These are phyloP conservation scores for Triops longicaudatus DNA, from an alignment of 1,140 invertebrate species.

Conservation along the genomic window DNA sequence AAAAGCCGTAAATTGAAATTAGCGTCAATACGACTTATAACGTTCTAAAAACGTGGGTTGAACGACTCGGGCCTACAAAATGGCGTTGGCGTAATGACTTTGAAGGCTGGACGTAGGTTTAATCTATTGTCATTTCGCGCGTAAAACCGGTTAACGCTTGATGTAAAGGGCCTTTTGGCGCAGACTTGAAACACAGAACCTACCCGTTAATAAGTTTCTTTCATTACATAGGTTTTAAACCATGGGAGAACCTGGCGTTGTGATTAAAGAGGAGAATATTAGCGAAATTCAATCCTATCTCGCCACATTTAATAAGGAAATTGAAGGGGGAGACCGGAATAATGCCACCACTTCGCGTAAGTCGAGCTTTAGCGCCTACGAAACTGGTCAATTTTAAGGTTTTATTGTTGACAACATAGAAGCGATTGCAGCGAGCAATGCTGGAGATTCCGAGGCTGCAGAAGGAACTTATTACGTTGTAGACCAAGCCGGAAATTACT, in stretches of 20 bases:
- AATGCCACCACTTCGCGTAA: constrained; percentile 36
- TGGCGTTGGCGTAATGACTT: background rate
- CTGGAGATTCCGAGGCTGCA: constrained; percentile 43
- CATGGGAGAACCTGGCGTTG: background rate
- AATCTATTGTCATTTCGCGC: background rate
- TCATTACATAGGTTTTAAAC: background rate
- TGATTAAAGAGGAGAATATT: constrained; percentile 43
- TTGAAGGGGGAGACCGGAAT: constrained; percentile 50
- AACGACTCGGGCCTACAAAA: background rate
- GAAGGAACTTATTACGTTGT: constrained; percentile 60
- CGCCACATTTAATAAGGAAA: constrained; percentile 76
- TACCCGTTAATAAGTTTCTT: no score
- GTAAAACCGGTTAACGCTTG: background rate
- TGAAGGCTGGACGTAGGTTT: background rate
- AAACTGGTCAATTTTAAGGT: background rate
- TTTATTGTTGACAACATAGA: constrained; percentile 29
- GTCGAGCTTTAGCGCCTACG: background rate
- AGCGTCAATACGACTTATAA: background rate
- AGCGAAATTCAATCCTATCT: constrained; percentile 74
- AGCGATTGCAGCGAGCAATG: constrained; percentile 27
- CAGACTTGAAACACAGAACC: no score
- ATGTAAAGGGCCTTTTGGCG: background rate
- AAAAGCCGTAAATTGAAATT: background rate
- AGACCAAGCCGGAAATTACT: constrained; percentile 66
- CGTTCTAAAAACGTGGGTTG: background rate